A percentile compares a stretch with the other conserved stretches of the same genome.
phyloP scores from a whole-genome alignment of 2,113 vertebrate genomes.

The Mungos mungo region DNA sequence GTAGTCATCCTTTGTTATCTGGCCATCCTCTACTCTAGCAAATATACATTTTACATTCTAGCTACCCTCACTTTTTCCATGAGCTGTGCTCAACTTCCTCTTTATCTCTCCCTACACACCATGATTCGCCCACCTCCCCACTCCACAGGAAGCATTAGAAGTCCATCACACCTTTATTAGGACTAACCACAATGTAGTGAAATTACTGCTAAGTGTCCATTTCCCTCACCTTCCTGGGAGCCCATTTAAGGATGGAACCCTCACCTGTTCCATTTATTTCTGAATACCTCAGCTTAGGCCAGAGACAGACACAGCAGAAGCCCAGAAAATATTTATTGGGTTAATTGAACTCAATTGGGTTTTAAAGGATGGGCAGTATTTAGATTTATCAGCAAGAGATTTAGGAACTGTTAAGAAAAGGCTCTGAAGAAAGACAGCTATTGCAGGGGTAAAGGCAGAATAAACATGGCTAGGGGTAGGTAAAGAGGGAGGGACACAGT shows the following conservation, averaged over 20 bases:
- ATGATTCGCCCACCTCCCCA: background rate
- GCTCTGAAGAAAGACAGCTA: background rate
- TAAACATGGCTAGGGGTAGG: background rate
- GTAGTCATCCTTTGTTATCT: background rate
- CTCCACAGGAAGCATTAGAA: background rate
- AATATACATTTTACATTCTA: background rate
- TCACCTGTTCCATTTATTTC: background rate
- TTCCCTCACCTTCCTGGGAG: background rate
- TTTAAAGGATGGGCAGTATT: constrained; percentile 11
- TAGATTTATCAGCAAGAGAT: background rate
- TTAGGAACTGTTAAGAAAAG: background rate
- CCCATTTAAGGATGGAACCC: background rate
- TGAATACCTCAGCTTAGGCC: background rate
- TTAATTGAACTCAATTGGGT: constrained; percentile 11
- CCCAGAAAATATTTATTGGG: background rate
- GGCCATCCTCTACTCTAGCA: background rate
- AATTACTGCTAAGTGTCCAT: background rate
- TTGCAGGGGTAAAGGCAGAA: no score
- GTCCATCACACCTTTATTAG: background rate
- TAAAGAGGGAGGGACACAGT: background rate
- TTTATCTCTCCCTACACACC: background rate
- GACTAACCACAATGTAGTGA: background rate
- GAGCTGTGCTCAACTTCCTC: background rate
- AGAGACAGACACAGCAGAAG: background rate
- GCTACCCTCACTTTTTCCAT: background rate